phyloP scores from a whole-genome alignment of 2,113 vertebrate species.

The Galbula dea region DNA sequence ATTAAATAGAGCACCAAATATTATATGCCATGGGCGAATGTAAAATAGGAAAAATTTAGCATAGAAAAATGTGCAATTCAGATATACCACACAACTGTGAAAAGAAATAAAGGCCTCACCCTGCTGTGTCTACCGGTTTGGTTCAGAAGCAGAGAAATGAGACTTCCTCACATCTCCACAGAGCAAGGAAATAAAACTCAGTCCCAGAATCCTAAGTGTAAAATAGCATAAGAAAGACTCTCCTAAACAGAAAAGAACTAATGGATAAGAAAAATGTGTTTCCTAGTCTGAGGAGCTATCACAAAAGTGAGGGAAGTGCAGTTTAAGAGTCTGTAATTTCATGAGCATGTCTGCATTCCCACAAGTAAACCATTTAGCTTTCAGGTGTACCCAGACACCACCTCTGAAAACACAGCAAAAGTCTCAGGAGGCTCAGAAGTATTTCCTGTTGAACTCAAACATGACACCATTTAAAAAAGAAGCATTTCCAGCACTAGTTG shows the following conservation, averaged over 20 bases:
- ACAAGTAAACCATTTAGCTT: background rate
- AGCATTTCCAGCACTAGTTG: background rate
- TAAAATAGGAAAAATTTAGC: background rate
- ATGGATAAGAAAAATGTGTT: background rate
- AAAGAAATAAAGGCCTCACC: background rate
- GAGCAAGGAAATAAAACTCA: background rate
- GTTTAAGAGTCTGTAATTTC: background rate
- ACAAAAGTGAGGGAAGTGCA: background rate
- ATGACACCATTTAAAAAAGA: background rate
- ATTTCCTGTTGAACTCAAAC: background rate
- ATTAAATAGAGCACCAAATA: background rate
- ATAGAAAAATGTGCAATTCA: background rate
- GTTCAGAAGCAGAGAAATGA: background rate
- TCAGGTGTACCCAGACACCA: background rate
- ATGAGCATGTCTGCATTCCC: background rate
- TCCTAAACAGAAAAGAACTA: background rate
- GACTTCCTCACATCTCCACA: background rate
- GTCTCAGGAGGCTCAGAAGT: background rate
- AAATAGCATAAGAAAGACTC: background rate
- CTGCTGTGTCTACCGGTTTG: background rate
- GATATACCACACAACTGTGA: fast-evolving
- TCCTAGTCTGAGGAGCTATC: background rate
- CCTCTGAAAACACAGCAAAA: background rate
- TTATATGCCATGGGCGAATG: background rate
- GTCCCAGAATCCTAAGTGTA: background rate